These are phyloP conservation scores for Orchesella flavescens DNA, from an alignment of 2,888 invertebrate species.

Conservation along the genomic window DNA sequence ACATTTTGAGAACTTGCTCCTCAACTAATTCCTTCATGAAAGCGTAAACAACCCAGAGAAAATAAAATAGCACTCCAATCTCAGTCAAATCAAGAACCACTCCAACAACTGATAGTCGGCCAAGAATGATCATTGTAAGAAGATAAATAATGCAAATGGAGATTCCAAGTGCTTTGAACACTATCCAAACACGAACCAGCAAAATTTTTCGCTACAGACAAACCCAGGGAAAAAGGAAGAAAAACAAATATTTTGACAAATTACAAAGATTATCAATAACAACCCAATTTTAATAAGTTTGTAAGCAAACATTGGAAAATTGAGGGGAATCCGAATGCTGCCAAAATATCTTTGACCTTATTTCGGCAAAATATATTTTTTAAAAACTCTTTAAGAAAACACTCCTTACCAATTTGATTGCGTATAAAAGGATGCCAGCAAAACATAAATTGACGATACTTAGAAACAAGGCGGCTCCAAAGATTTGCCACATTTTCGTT, in stretches of 20 bases:
- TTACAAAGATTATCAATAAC: background rate
- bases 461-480: slow-evolving; percentile 53
- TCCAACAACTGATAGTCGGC: slow-evolving; percentile 45
- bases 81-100: slow-evolving; percentile 59
- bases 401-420: slow-evolving; percentile 24
- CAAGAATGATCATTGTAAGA: slow-evolving; percentile 52
- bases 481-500: slow-evolving; percentile 37
- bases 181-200: slow-evolving; percentile 61
- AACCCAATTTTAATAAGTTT: background rate
- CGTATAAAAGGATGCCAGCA: slow-evolving; percentile 28
- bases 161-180: slow-evolving; percentile 48
- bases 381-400: too few relatives aligned
- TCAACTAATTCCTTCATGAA: slow-evolving; percentile 61
- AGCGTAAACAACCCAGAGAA: slow-evolving; percentile 66
- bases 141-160: slow-evolving; percentile 55
- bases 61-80: slow-evolving; percentile 56
- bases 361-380: background rate
- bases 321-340: background rate
- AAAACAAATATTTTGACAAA: slow-evolving; percentile 6
- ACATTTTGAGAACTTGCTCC: slow-evolving; percentile 55
- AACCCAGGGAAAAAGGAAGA: background rate
- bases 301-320: background rate
- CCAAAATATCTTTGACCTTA: background rate
- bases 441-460: slow-evolving; percentile 37
- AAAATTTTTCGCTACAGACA: slow-evolving; percentile 51